These are phyloP conservation scores for Suricata suricatta DNA, from an alignment of 2,113 vertebrate genomes.

Conservation along the genomic window DNA sequence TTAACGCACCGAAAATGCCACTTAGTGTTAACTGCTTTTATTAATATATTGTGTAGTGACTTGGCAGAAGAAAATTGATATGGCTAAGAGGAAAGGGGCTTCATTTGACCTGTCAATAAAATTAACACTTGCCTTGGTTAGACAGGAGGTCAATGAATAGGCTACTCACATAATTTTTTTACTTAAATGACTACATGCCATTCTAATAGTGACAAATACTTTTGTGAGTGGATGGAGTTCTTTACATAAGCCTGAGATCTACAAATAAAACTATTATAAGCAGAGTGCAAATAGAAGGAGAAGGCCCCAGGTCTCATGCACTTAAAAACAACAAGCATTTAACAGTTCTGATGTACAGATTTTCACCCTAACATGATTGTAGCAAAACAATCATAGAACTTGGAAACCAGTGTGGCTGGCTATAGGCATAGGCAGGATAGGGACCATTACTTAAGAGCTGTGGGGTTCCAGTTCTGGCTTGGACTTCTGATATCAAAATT, in stretches of 20 bases:
- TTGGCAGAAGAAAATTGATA: background rate
- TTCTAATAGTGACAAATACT: conserved; percentile 67
- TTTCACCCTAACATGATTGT: conserved; percentile 59
- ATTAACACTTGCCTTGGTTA: conserved; percentile 23
- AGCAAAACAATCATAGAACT: conserved; percentile 67
- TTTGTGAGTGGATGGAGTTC: conserved; percentile 53
- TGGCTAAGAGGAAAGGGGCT: conserved; percentile 55
- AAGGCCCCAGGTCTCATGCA: conserved; percentile 75
- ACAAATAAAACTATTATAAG: conserved; percentile 74
- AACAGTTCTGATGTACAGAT: conserved; percentile 63
- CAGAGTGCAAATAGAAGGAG: conserved; percentile 71
- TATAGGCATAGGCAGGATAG: conserved; percentile 71
- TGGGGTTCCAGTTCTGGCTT: conserved; percentile 62
- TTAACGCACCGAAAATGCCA: background rate
- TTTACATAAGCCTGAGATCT: conserved; percentile 66
- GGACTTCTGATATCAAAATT: conserved; percentile 59
- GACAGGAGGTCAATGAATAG: conserved; percentile 56
- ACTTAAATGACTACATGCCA: conserved; percentile 64
- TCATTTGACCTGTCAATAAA: conserved; percentile 49
- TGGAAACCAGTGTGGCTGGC: conserved; percentile 66
- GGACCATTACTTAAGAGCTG: conserved; percentile 69
- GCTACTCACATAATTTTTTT: background rate
- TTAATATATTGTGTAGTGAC: conserved; percentile 15
- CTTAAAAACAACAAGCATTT: conserved; percentile 69
- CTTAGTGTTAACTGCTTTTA: conserved; percentile 26